Evolutionary conservation across 2,113 vertebrate genomes (phyloP).

Genomic region (Montifringilla adamsi): DNA sequence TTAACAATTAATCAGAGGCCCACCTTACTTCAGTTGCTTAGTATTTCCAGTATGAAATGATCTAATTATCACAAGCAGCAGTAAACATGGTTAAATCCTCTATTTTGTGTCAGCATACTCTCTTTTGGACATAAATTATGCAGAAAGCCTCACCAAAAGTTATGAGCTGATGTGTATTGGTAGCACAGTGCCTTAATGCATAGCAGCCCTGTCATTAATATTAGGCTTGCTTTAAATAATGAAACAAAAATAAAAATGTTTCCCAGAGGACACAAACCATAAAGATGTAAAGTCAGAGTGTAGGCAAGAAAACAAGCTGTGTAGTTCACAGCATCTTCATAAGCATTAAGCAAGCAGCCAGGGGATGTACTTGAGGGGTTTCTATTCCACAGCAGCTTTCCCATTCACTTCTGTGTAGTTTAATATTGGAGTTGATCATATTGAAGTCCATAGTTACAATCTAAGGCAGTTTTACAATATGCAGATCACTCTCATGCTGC

Average conservation of each 20-base stretch:
- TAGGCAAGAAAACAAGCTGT: slow-evolving; percentile 3
- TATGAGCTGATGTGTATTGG: neutral
- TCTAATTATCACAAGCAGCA: neutral
- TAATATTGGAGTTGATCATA: neutral
- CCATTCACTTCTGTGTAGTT: neutral
- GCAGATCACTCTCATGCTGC: neutral
- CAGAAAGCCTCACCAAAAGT: slow-evolving; percentile 5
- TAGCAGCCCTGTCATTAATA: slow-evolving; percentile 1
- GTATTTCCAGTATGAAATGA: neutral
- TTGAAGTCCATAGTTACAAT: neutral
- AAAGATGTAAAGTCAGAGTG: neutral
- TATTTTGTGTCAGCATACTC: neutral
- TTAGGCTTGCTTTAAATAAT: slow-evolving; percentile 48
- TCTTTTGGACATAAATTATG: slow-evolving; percentile 8
- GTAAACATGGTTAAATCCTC: neutral
- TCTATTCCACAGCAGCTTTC: neutral
- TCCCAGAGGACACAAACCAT: neutral
- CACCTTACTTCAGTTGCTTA: neutral
- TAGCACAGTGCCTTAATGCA: neutral
- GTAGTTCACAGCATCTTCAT: slow-evolving; percentile 17
- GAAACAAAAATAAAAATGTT: slow-evolving; percentile 38
- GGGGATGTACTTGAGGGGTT: neutral
- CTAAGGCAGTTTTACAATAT: neutral
- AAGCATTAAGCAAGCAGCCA: neutral
- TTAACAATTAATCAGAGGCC: neutral